Evolutionary conservation across 2,113 vertebrate genomes (phyloP), one percentile per base, ranked within the genome.

Genomic region (Lamprologus speciosus): DNA sequence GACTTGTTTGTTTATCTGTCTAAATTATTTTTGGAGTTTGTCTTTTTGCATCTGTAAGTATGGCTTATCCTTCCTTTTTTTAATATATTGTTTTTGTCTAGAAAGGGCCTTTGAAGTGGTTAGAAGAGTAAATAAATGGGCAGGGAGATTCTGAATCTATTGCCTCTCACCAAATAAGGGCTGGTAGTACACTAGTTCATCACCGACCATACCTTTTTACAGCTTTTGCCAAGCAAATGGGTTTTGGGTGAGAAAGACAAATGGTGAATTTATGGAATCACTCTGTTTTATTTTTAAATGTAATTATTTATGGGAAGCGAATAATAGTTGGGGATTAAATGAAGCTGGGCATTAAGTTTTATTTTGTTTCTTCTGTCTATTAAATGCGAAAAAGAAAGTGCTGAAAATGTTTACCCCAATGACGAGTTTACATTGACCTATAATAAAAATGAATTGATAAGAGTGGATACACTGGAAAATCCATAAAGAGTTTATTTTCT

Each of bases 161-260:
- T 88, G 90, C 91, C 91, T 95, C 91, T 92, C 80, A 93, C 85
- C 10, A 87, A 92, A 87, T 92, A 96, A 96, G 95, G 95, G 95
- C 96, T 96, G 93, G 94, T 94, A 93, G 93, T 94, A 80, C 70
- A 84, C 89, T 95, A 93, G 93, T 92, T 93, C 85, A 93, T 92
- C 88, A 82, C 87, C 68, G 21, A 91, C 84, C 81, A 84, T 87
- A 91, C 78, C 89, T 93, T 89, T 86, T 87, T 47, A 85, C 63
- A 78, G 51, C 81, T 89, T 90, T 83, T 78, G 35, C 78, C 45
- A 80, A 81, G 33, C 35, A 37, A 65, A 57, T 93, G 53, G 60
- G 51, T 89, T 93, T 86, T 89, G 58, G 58, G 68, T 45, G 51
- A 83, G 37, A 80, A 86, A 84, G 37, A 83, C 12, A 23, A 86